phyloP scores from a whole-genome alignment of 2,797 vertebrate species.

The Hippoglossus hippoglossus region DNA sequence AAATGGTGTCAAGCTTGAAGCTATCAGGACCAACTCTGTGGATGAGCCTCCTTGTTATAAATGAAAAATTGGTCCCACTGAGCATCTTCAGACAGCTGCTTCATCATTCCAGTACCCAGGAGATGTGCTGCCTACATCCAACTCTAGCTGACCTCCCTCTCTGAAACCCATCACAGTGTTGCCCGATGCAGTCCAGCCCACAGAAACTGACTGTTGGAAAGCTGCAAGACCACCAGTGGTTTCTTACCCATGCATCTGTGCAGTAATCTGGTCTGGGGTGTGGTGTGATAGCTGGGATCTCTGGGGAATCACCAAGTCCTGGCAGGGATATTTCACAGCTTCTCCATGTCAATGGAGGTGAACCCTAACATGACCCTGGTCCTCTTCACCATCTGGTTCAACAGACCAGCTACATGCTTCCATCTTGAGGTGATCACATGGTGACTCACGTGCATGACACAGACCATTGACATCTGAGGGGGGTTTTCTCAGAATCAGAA shows the following conservation, averaged over 20 bases:
- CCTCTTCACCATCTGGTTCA: constrained; percentile 42
- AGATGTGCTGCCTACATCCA: constrained; percentile 19
- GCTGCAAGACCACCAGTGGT: constrained; percentile 24
- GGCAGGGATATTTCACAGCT: constrained; percentile 31
- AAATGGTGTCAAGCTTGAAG: not conserved
- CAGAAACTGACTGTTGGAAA: constrained; percentile 16
- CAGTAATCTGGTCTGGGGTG: constrained; percentile 17
- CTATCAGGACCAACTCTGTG: constrained; percentile 11
- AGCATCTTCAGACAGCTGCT: constrained; percentile 50
- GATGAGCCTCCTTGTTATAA: constrained; percentile 52
- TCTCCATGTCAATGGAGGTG: constrained; percentile 21
- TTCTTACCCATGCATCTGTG: constrained; percentile 19
- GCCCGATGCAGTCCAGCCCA: constrained; percentile 12
- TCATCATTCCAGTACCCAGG: constrained; percentile 41
- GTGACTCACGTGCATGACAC: constrained; percentile 1
- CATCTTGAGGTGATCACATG: constrained; percentile 11
- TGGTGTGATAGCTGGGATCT: constrained; percentile 35
- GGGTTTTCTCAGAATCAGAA: no score
- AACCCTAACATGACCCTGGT: constrained; percentile 37
- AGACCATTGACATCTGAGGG: not conserved
- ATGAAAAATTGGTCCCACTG: constrained; percentile 46
- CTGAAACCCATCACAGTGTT: constrained; percentile 2
- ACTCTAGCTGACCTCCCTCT: not conserved
- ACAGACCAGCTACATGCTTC: constrained; percentile 12
- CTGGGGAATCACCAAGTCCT: constrained; percentile 15